Evolutionary conservation across 2,888 invertebrate genomes (phyloP).

Genomic region (Stramonita haemastoma): DNA sequence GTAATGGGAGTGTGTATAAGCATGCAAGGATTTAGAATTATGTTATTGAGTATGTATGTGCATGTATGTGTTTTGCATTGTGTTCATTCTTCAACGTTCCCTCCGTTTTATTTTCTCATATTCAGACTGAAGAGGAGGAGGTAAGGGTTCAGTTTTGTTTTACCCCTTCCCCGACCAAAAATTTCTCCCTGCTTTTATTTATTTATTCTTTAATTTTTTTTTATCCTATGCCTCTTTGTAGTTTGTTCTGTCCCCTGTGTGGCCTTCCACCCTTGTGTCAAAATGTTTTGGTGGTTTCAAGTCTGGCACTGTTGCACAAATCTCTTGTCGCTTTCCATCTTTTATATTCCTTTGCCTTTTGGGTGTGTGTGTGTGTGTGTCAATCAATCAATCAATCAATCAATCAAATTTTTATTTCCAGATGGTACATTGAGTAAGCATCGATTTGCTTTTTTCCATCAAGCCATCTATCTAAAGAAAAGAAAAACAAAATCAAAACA

Average conservation of each 20-base stretch:
- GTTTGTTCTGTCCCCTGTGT: not conserved
- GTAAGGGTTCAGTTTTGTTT: slow-evolving; percentile 8
- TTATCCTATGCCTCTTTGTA: not conserved
- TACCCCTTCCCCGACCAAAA: not conserved
- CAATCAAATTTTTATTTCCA: no score
- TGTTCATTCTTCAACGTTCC: not conserved
- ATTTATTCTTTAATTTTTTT: not conserved
- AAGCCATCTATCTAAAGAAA: no score
- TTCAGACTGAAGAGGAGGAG: slow-evolving; percentile 26
- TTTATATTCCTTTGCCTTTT: not conserved
- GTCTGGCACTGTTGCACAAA: no score
- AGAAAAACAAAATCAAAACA: no score
- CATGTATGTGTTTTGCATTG: not conserved
- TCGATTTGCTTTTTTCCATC: no score
- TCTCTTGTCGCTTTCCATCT: not conserved
- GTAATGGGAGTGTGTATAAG: not conserved
- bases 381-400: no score
- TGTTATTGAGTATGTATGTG: no score
- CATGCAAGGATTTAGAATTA: no score
- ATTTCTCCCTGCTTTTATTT: no score
- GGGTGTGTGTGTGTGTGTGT: not conserved
- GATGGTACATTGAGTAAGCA: no score
- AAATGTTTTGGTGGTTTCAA: no score
- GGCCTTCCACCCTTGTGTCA: no score
- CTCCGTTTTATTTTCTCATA: slow-evolving; percentile 2